Base-by-base conservation (phyloP, 1,140 invertebrate species). In the Drosophila novamexicana region DNA sequence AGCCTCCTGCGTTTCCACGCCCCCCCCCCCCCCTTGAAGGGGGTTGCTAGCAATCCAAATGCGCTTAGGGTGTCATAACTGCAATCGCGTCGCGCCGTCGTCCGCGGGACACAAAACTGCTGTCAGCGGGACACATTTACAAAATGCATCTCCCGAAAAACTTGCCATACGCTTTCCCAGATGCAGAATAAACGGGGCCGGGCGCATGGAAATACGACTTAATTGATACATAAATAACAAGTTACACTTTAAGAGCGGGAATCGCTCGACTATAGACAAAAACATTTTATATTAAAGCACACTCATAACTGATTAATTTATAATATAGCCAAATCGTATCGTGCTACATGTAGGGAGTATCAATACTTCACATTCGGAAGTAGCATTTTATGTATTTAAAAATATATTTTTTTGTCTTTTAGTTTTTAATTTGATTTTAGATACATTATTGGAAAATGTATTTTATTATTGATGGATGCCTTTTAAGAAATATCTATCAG, bases 41-140 rank as follows among this genome's bases (percentile, higher is more conserved):
- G 45, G 56, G 57, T 69, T 49, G 57, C 37, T 22, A 12, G 65
- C 57, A 9, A 42, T 6, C 32, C 59, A 39, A 77, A 81, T 56
- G 75, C 70, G 79, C 79, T 81, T 81, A 75, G 79, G 79, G 79
- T 67, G 62, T 65, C 77, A 77, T 64, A 49, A 57, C 62, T 75
- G 65, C 61, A 77, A 66, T 66, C 56, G 57, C 49, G 57, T 34
- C 9, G 63, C 14, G 63, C 18, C 52, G 39, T 61, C 10, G 14
- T 42, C 42, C 18, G 9, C 63, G 34, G 63, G 65, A 67, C 74
- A 49, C 47, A 49, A 62, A 81, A 75, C 79, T 78, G 65, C 79
- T 82, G 79, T 63, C 66, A 58, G 54, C 75, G 61, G 49, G 39
- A 40, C 66, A 71, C 65, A 77, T 49, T 70, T 77, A 54, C 44